These are phyloP conservation scores for Pocillopora grandis DNA, from an alignment of 92 coral and sea anemone species.

Conservation along the genomic window DNA sequence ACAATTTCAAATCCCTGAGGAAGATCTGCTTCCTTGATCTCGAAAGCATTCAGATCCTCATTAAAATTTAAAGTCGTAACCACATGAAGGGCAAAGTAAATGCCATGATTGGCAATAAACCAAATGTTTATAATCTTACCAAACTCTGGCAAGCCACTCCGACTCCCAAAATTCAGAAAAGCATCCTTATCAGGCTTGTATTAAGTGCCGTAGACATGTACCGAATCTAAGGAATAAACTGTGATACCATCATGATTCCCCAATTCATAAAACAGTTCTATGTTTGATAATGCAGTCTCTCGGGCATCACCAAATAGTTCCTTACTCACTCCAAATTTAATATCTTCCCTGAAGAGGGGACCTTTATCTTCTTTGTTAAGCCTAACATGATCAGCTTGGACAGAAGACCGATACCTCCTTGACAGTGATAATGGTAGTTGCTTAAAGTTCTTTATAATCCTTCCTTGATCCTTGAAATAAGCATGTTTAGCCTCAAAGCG, in stretches of 20 bases:
- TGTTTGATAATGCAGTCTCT: conserved; percentile 10
- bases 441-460: conserved; percentile 33
- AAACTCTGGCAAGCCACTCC: conserved; percentile 30
- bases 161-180: conserved; percentile 26
- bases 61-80: background rate
- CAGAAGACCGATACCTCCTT: conserved; percentile 34
- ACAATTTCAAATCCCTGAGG: conserved; percentile 42
- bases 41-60: conserved; percentile 32
- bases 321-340: background rate
- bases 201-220: conserved; percentile 35
- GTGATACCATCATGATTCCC: conserved; percentile 12
- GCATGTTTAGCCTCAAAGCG: conserved; percentile 60
- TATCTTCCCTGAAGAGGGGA: conserved; percentile 22
- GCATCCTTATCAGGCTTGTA: conserved; percentile 26
- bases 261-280: conserved; percentile 18
- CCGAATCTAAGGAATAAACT: conserved; percentile 25
- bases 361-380: conserved; percentile 17
- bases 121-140: conserved; percentile 43
- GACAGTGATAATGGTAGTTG: conserved; percentile 39
- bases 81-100: conserved; percentile 41
- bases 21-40: conserved; percentile 33
- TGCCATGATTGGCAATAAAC: conserved; percentile 24
- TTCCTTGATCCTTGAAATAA: conserved; percentile 50
- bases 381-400: conserved; percentile 27
- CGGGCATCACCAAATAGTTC: conserved; percentile 20